phyloP scores from a whole-genome alignment of 2,888 invertebrate genomes.

The Branchellion lobata region DNA sequence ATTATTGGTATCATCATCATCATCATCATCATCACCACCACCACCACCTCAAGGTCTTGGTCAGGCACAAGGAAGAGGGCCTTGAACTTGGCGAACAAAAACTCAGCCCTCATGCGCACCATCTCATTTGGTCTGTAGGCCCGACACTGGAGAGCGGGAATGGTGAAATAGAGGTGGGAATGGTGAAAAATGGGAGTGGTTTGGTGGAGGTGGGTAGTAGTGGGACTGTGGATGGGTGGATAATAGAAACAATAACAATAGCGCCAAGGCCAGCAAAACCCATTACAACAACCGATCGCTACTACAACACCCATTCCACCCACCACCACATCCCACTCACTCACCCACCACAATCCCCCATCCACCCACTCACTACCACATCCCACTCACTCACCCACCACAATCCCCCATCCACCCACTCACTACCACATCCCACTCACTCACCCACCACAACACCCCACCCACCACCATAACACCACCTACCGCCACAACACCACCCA shows the following conservation, averaged over 20 bases:
- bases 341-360: no score
- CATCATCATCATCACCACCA: no score
- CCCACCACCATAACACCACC: not conserved
- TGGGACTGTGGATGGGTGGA: no score
- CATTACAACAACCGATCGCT: not conserved
- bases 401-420: not conserved
- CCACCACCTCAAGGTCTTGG: slow-evolving; percentile 7
- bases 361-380: not conserved
- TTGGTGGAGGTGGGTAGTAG: no score
- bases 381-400: not conserved
- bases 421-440: not conserved
- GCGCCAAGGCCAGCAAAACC: not conserved
- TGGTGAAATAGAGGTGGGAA: no score
- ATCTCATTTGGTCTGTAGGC: slow-evolving; percentile 59
- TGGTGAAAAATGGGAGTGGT: no score
- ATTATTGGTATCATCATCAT: not conserved
- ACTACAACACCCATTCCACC: no score
- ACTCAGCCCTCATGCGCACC: slow-evolving; percentile 61
- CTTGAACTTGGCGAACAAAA: slow-evolving; percentile 62
- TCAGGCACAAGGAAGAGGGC: slow-evolving; percentile 56
- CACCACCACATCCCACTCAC: not conserved
- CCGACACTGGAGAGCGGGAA: slow-evolving; percentile 57
- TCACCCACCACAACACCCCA: not conserved
- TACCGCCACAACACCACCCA: not conserved
- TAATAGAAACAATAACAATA: slow-evolving; percentile 2